Base-by-base conservation (phyloP, 53 echinoderm and acorn worm genomes). In the Henricia sp. region DNA sequence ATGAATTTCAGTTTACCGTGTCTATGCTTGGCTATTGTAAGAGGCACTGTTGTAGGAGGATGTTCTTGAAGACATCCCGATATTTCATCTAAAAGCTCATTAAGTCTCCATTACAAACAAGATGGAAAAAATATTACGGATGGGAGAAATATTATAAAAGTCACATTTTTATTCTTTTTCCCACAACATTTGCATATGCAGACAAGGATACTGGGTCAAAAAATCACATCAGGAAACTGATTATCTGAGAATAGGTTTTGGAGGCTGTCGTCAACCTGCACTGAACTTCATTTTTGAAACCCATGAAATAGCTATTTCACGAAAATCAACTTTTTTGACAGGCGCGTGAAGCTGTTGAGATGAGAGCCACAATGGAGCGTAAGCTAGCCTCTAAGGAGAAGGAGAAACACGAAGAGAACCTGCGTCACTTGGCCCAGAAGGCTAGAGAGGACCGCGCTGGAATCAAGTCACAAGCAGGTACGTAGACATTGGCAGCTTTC, bases 341-440 rank as follows among this genome's bases (percentile, higher is more conserved):
- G 96, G 96, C 97, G 58, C 94, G 97, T 78, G 97, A 96, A 78
- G 92, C 97, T 59, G 97, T 96, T 21, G 97, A 96, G 74, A 96
- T 96, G 92, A 80, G 97, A 64, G 94, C 97, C 27, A 83, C 90
- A 9, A 92, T 93, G 89, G 97, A 96, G 56, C 89, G 92, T 46
- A 94, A 92, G 88, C 86, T 96, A 1, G 97, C 97, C 2, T 84
- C 94, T 86, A 96, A 89, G 50, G 93, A 96, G 86, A 94, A 93
- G 30, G 94, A 94, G 86, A 96, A 96, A 68, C 94, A 92, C 55
- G 97, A 96, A 74, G 97, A 96, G 68, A 82, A 96, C n/a, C 66
- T 96, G 68, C 83, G 90, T 37, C 85, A 71, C 48, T 67, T 96
- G 67, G 97, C 97, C 28, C 86, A 91, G 69, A 92, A 92, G 68